Conservation (phyloP, 2,888 invertebrate species). For the Acanthosepion esculentum region DNA sequence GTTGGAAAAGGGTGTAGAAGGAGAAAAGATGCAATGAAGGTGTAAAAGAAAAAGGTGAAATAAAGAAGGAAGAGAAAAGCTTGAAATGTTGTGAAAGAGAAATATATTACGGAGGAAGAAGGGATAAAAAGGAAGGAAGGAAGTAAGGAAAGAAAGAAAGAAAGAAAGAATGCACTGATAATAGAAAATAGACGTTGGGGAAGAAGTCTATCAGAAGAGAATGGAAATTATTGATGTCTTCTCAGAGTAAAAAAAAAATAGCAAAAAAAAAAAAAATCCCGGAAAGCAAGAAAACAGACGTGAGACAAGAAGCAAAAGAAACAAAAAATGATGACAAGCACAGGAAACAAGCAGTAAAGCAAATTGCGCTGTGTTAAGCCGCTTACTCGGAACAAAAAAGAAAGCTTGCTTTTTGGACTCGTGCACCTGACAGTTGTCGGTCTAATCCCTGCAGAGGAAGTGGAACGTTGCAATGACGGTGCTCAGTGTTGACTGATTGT, state of each 20-base stretch:
- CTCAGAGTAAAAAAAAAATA: not conserved
- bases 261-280: not conserved
- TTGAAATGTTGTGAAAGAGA: no score
- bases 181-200: not conserved
- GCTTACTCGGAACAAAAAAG: not conserved
- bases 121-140: no score
- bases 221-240: not conserved
- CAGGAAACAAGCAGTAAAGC: conserved; percentile 8
- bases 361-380: conserved; percentile 1
- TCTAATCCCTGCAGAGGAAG: not conserved
- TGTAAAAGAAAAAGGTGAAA: not conserved
- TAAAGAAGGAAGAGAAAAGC: no score
- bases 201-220: not conserved
- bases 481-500: conserved; percentile 12
- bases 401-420: not conserved
- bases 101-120: no score
- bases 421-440: conserved; percentile 33
- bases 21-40: not conserved
- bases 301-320: not conserved
- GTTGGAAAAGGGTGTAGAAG: not conserved
- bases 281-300: not conserved
- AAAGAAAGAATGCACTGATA: not conserved
- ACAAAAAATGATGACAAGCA: not conserved
- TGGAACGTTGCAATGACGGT: not conserved
- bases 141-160: not conserved